A percentile compares a stretch with the other conserved stretches of the same genome.
Conservation (phyloP, 2,113 vertebrate genomes). For the Dermatemys mawii region DNA sequence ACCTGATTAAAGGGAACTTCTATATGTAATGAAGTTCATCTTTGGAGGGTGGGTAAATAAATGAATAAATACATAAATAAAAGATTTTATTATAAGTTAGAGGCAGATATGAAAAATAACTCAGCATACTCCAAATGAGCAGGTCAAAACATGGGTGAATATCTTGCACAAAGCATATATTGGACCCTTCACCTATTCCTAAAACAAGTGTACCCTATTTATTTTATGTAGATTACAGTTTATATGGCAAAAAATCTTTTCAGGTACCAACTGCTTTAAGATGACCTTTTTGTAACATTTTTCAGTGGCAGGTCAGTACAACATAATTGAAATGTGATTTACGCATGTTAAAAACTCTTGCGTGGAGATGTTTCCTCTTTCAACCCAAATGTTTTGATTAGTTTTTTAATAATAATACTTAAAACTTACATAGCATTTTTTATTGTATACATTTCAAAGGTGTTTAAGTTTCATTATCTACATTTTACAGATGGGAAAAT, state of each 20-base stretch:
- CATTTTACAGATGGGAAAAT: background rate
- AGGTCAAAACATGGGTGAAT: background rate
- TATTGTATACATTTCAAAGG: background rate
- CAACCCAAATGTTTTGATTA: background rate
- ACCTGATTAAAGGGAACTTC: background rate
- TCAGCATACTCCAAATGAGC: background rate
- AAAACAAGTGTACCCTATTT: background rate
- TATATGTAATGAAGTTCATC: fast-evolving
- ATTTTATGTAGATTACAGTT: background rate
- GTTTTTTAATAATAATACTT: background rate
- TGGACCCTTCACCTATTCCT: background rate
- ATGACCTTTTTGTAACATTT: background rate
- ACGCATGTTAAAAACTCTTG: background rate
- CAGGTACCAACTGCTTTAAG: background rate
- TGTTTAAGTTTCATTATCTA: background rate
- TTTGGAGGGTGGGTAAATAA: background rate
- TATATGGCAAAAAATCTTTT: background rate
- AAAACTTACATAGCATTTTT: background rate
- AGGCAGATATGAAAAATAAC: background rate
- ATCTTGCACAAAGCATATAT: background rate
- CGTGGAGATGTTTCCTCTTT: background rate
- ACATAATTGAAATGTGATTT: background rate
- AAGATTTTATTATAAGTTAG: background rate
- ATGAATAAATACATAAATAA: fast-evolving
- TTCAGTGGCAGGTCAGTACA: background rate